Base-by-base conservation (phyloP, 92 coral and sea anemone species). In the Zoanthus solanderi region DNA sequence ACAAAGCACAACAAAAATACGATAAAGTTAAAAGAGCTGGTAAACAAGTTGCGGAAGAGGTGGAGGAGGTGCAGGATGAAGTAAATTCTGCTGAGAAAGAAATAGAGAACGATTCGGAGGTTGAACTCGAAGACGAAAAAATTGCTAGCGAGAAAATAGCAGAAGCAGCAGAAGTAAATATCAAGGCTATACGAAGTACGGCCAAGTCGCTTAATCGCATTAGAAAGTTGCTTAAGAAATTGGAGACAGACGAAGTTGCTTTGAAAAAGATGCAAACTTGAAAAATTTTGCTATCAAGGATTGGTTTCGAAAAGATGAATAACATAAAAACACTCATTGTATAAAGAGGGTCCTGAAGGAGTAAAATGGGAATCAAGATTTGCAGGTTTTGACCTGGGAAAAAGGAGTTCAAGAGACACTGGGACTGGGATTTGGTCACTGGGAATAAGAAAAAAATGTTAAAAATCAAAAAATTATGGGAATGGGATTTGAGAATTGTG, bases 111-210 rank as follows among this genome's bases (percentile, higher is more conserved):
- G 96, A 93, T 76, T 90, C 96, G 0, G 92, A 85, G 15, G 84
- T 78, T 50, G 98, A 95, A 45, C 79, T 93, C 45, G 89, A 93
- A 60, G 98, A 95, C 54, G 98, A 95, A 86, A 56, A 88, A 53
- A 92, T 91, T 57, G 98, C 98, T 11, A 85, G 88, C 9, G 87
- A 76, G 47, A 95, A 93, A 84, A 60, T 95, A 32, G 87, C 78
- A 63, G 96, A 95, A 48, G 98, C 98, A 8, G 89, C 87, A 74
- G 52, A 79, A 37, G 77, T 95, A 61, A 95, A 93, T 66, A 84
- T 79, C 31, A 74, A 69, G 47, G 92, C 91, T 23, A 84, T 91
- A 6, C 71, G 89, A 69, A 92, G 88, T 69, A 91, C 96, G 7
- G 88, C 94, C 2, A 79, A 89, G 84, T 91, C 94, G 11, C 87